phyloP scores from a whole-genome alignment of 1,140 invertebrate genomes.

The Dinoponera quadriceps region DNA sequence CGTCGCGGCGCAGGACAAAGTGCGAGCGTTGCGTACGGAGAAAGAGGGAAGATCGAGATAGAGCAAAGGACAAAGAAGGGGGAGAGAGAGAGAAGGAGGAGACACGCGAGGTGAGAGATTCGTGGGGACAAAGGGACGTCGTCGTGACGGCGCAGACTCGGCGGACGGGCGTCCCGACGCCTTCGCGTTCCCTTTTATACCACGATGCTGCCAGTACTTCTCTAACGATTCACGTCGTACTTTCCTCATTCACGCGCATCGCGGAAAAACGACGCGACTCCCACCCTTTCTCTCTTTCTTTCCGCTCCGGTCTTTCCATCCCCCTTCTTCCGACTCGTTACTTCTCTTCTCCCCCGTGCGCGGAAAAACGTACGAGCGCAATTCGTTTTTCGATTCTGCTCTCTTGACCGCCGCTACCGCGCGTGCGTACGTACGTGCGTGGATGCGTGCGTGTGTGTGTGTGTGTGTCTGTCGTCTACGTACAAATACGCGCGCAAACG shows the following conservation, averaged over 20 bases:
- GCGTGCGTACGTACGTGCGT: neutral
- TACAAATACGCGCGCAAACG: neutral
- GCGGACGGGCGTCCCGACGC: slow-evolving; percentile 71
- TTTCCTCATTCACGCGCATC: slow-evolving; percentile 71
- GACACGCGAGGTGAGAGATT: slow-evolving; percentile 56
- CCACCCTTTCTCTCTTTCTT: neutral
- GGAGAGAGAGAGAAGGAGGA: slow-evolving; percentile 16
- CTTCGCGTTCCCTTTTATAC: slow-evolving; percentile 50
- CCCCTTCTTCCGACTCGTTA: neutral
- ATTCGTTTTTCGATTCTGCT: neutral
- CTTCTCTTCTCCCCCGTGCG: neutral
- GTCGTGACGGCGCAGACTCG: slow-evolving; percentile 78
- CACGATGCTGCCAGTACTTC: slow-evolving; percentile 65
- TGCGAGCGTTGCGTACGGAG: neutral
- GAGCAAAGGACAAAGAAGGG: slow-evolving; percentile 21
- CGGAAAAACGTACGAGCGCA: neutral
- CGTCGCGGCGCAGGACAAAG: slow-evolving; percentile 44
- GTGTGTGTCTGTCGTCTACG: neutral
- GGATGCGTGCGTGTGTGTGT: neutral
- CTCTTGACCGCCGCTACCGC: slow-evolving; percentile 7
- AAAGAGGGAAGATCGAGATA: neutral
- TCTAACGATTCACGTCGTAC: slow-evolving; percentile 77
- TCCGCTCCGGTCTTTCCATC: neutral
- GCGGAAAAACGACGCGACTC: slow-evolving; percentile 52
- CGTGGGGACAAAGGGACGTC: slow-evolving; percentile 72